Conservation (phyloP, 1,140 invertebrate genomes). For the Brachionus rubens region DNA sequence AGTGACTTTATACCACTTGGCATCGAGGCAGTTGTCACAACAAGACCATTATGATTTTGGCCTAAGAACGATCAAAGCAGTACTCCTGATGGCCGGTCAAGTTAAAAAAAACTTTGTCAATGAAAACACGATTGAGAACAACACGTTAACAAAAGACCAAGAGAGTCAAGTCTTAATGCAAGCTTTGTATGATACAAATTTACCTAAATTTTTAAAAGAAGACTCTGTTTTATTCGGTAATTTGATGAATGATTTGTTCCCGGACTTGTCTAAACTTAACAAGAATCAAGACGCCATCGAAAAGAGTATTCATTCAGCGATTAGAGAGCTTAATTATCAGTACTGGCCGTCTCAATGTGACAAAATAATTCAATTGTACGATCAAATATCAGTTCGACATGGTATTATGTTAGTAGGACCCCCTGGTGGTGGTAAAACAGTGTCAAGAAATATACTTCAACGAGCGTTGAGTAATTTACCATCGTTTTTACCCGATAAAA, state of each 20-base stretch:
- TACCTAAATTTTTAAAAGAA: conserved; percentile 74
- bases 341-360: conserved; percentile 17
- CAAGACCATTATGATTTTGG: conserved; percentile 80
- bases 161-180: conserved; percentile 53
- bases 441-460: conserved; percentile 58
- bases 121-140: background rate
- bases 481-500: background rate
- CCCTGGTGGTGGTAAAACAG: conserved; percentile 63
- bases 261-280: conserved; percentile 58
- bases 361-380: conserved; percentile 41
- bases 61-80: conserved; percentile 74
- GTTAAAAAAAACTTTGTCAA: conserved; percentile 66
- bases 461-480: conserved; percentile 49
- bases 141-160: background rate
- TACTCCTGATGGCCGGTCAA: conserved; percentile 74
- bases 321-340: conserved; percentile 36
- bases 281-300: conserved; percentile 36
- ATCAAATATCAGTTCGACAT: conserved; percentile 62
- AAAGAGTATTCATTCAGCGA: background rate
- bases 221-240: conserved; percentile 77
- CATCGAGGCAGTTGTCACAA: conserved; percentile 60
- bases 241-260: conserved; percentile 79
- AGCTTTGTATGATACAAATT: conserved; percentile 82
- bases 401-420: conserved; percentile 66
- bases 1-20: conserved; percentile 58